Base-by-base conservation (phyloP, 2,113 vertebrate genomes). In the Takifugu bimaculatus region DNA sequence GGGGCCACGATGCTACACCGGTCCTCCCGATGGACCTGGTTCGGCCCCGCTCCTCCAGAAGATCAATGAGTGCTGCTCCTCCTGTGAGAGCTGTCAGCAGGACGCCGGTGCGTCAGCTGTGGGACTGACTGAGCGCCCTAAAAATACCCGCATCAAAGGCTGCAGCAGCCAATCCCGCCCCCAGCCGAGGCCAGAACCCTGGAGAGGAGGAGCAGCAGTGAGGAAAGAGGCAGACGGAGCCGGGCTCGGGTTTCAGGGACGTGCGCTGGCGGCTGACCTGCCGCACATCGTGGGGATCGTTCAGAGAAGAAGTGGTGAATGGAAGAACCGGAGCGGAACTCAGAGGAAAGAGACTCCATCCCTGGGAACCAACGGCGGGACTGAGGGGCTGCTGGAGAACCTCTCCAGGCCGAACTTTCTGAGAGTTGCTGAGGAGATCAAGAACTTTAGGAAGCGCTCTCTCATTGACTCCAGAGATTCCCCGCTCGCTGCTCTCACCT, bases 121-220 rank as follows among this genome's bases (percentile, higher is more conserved):
- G 61, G 51, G 72, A 68, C 79, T 63, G 72, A 68, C 79, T 63
- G 77, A 63, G 71, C 47, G 63, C 50, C 52, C 60, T 88, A 90
- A 89, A 90, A 87, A 90, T 90, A 90, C 75, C 85, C 58, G 68
- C 73, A 45, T 13, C 44, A 45, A 15, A 13, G 14, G 44, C 44
- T 13, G 44, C 44, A 45, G 44, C 44, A 6, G 10, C 44, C 11
- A 15, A 45, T 45, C 12, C 44, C 68, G 45, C 65, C 63, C 65
- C 72, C 81, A 73, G 79, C 88, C 86, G 78, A 87, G 84, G 80
- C 84, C 74, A 73, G 81, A 84, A 68, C 79, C 85, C 75, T 63
- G 62, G 59, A 85, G 74, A 87, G 90, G 89, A 88, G 90, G 89
- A 84, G 89, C 85, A 61, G 63, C 50, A 50, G 66, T 11, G 72